Evolutionary conservation across 2,113 vertebrate genomes (phyloP), one percentile per base, ranked within the genome.

Genomic region (Salvelinus namaycush): DNA sequence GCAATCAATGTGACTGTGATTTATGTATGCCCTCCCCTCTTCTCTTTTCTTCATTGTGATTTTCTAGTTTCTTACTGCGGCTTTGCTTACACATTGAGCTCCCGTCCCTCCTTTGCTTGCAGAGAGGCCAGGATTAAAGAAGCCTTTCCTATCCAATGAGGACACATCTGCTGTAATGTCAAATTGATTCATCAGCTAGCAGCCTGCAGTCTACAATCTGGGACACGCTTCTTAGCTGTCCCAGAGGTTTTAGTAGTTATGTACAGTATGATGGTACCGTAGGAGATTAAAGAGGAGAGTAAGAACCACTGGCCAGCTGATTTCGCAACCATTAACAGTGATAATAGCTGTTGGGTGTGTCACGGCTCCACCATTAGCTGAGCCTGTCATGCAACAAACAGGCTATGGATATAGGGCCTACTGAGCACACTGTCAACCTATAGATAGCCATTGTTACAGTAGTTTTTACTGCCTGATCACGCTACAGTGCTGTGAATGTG

Each of bases 161-260:
- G 62, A 76, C 73, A 60, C 60, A 62, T 26, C 78, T 82, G 83
- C 85, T 77, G 79, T 77, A 81, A 87, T 84, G 90, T 88, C 84
- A 87, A 84, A 87, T 85, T 87, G 88, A 90, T 91, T 89, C 75
- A 84, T 90, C 86, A 87, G 73, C 83, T 75, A 72, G 69, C 79
- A 79, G 83, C 62, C 77, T 81, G 84, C 75, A 71, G 76, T 54
- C 3, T 54, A 18, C 3, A 86, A 89, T 80, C 86, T 85, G 84
- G 80, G 85, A 84, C 79, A 76, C 75, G 80, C 72, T 44, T 44
- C 48, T 54, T 54, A 4, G 51, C 70, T 73, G 59, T 80, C 84
- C 82, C 39, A 44, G 39, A 44, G 39, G 39, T 44, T 44, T 44
- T 44, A 44, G 39, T 11, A 44, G 39, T 44, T 1, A 44, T 44